These are phyloP conservation scores for Lucifuga dentata DNA, from an alignment of 2,113 vertebrate species.

Conservation along the genomic window DNA sequence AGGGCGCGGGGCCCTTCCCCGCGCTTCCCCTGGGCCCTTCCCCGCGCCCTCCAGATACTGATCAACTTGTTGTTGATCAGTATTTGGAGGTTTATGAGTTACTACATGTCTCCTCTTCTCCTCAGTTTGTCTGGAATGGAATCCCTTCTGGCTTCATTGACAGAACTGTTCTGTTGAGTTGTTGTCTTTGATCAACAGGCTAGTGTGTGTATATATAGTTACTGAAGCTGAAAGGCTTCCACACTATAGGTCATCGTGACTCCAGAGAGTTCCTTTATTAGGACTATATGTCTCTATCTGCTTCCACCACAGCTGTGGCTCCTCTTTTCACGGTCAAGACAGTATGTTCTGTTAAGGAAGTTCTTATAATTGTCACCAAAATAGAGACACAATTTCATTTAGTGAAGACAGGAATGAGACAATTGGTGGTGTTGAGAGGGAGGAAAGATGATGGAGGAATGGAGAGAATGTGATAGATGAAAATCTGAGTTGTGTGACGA, in stretches of 20 bases:
- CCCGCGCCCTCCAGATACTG: too few relatives aligned
- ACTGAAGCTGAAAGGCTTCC: conserved; percentile 6
- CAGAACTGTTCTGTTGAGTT: conserved; percentile 6
- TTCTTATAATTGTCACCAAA: conserved; percentile 2
- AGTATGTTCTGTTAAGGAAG: background rate
- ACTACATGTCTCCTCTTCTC: background rate
- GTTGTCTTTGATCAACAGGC: conserved; percentile 16
- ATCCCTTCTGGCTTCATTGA: conserved; percentile 15
- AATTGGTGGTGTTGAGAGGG: background rate
- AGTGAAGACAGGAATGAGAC: background rate
- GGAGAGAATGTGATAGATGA: background rate
- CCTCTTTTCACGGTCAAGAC: background rate
- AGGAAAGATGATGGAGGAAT: background rate
- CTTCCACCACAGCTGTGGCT: background rate
- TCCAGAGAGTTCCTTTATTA: background rate
- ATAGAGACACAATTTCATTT: background rate
- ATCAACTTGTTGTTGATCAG: conserved; percentile 19
- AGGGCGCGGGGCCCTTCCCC: too few relatives aligned
- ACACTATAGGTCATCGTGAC: background rate
- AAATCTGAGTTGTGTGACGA: too few relatives aligned
- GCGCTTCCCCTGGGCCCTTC: too few relatives aligned
- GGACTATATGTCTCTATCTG: background rate
- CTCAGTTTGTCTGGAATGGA: conserved; percentile 34
- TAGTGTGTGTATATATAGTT: conserved; percentile 4
- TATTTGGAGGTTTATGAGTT: conserved; percentile 24